Evolutionary conservation across 2,888 invertebrate genomes (phyloP), one percentile per base, ranked within the genome.

Genomic region (Caradrina kadenii): DNA sequence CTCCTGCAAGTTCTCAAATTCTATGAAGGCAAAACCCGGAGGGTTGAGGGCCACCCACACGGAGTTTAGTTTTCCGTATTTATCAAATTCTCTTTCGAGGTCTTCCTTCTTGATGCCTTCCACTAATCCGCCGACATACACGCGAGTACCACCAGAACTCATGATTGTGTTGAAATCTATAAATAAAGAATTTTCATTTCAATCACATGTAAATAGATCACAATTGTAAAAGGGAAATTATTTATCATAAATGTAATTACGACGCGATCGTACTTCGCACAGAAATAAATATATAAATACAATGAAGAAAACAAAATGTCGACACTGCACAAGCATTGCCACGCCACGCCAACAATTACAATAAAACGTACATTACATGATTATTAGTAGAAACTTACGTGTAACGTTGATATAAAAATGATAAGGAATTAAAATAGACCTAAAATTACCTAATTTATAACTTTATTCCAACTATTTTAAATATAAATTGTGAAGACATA

Each of bases 31-130:
- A 95, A 99, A 99, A 89, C 99, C 98, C 84, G 98, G 98, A 84
- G 99, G 99, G 95, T 99, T 98, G 93, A 98, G 98, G 84, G 99
- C 98, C 86, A 98, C 98, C 98, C 98, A 99, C 82, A 98, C 98
- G 86, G 98, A 98, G 96, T 98, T 98, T 85, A 99, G 96, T 96
- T 98, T 98, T 86, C 99, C 99, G 94, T 97, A 99, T 96, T 98
- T 98, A 89, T 98, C 98, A 93, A 99, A 99, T 94, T 98, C 98
- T 90, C 97, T 97, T 93, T 99, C 98, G 81, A 99, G 96, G 93
- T 99, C 98, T 94, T 99, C 99, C 92, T 98, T 98, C 96, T 98
- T 98, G 92, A 98, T 97, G 91, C 97, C 97, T 91, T 98, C 98
- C 88, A 97, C 97, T 84, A 99, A 97, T 89, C 98, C 98, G 86